phyloP scores from a whole-genome alignment of 2,113 vertebrate species.

The Chloropsis hardwickii region DNA sequence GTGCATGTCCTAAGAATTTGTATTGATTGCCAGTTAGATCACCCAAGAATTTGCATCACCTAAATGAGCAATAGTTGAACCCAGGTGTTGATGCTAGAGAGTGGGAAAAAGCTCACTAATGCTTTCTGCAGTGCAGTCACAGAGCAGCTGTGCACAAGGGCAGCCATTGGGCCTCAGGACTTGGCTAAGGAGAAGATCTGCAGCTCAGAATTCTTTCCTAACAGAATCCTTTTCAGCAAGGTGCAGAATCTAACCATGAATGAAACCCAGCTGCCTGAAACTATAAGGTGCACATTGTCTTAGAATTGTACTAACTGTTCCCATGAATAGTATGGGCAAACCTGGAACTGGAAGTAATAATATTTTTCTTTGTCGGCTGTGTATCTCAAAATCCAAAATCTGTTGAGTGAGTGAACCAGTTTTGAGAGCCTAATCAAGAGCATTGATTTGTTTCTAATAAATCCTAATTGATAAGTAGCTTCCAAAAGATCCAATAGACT shows the following conservation, averaged over 20 bases:
- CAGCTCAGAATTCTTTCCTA: not conserved
- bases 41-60: not conserved
- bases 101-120: not conserved
- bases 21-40: not conserved
- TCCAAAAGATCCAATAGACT: not conserved
- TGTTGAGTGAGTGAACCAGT: not conserved
- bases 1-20: not conserved
- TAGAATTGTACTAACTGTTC: not conserved
- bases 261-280: not conserved
- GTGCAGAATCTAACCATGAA: not conserved
- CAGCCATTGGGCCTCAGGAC: rapidly evolving
- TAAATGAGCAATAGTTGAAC: not conserved
- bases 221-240: not conserved
- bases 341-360: not conserved
- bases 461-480: not conserved
- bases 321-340: not conserved
- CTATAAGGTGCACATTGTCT: not conserved
- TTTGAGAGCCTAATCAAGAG: not conserved
- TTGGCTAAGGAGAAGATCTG: not conserved
- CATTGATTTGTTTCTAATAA: not conserved
- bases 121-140: not conserved
- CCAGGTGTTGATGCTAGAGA: not conserved
- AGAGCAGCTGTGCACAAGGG: not conserved
- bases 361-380: not conserved
- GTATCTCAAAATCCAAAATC: not conserved